Base-by-base conservation (phyloP, 2,797 vertebrate genomes). In the Eleutherodactylus coqui region DNA sequence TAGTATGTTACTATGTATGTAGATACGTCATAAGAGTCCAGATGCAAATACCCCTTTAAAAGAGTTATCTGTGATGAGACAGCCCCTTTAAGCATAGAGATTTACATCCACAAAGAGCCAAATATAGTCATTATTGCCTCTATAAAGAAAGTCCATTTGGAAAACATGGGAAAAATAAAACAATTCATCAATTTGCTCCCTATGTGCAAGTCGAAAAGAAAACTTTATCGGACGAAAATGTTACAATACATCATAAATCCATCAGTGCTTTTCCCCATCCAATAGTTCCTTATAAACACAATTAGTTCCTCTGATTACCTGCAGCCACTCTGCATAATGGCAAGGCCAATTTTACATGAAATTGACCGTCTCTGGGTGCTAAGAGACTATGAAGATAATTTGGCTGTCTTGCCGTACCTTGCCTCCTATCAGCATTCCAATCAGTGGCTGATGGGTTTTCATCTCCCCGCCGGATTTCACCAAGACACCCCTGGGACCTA, bases 401-500 rank as follows among this genome's bases (percentile, higher is more conserved):
- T 89, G 76, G 88, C 92, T 70, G 91, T 89, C 90, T 88, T 89
- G 88, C 86, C 87, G 87, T 83, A 84, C 89, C 84, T 79, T 88
- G 88, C 92, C 73, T 88, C 90, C 91, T 88, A 91, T 92, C 91
- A 89, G 91, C 77, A 86, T 90, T 93, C 88, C 92, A 93, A 92
- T 85, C 83, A 92, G 87, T 58, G 14, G 64, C 91, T 92, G 90
- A 93, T 89, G 87, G 92, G 45, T 89, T 92, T 73, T 91, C 90
- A 93, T 93, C 91, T 94, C 92, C 94, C 94, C 82, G 62, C 58
- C 85, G 92, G 89, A 90, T 91, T 92, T 93, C 92, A 91, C 92
- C 91, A 92, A 91, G 93, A 93, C 92, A 89, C 88, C 89, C 87
- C 84, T 88, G 86, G 90, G 84, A 88, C 91, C 90, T 79, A 89